Evolutionary conservation across 2,113 vertebrate species (phyloP).

Genomic region (Pterocles burchelli): DNA sequence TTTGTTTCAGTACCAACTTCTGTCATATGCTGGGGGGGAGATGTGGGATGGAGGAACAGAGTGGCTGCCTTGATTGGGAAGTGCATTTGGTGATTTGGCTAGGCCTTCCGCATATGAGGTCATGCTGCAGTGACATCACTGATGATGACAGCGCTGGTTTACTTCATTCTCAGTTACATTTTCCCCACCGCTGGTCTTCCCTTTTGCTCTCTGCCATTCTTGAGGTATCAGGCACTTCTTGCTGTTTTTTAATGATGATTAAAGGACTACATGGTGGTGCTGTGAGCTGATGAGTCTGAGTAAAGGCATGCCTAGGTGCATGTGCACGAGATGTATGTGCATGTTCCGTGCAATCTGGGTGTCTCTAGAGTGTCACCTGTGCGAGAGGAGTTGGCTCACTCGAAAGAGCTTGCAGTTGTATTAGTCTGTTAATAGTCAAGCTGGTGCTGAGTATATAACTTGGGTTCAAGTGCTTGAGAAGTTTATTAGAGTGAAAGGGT

Average conservation of each 20-base stretch:
- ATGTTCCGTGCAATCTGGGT: neutral
- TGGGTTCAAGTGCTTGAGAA: neutral
- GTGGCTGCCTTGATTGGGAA: neutral
- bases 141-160: neutral
- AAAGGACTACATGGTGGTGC: neutral
- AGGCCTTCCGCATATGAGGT: neutral
- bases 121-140: neutral
- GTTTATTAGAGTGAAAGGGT: neutral
- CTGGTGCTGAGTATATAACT: neutral
- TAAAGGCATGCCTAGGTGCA: neutral
- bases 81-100: neutral
- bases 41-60: neutral
- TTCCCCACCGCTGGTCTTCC: neutral
- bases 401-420: neutral
- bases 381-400: neutral
- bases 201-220: neutral
- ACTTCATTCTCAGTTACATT: neutral
- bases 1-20: neutral
- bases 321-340: neutral
- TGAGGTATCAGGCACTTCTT: neutral
- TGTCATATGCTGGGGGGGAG: neutral
- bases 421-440: neutral
- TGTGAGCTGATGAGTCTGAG: neutral
- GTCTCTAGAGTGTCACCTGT: accelerated
- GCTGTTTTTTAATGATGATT: neutral